Evolutionary conservation across 1,140 invertebrate species (phyloP).

Genomic region (Maniola jurtina): DNA sequence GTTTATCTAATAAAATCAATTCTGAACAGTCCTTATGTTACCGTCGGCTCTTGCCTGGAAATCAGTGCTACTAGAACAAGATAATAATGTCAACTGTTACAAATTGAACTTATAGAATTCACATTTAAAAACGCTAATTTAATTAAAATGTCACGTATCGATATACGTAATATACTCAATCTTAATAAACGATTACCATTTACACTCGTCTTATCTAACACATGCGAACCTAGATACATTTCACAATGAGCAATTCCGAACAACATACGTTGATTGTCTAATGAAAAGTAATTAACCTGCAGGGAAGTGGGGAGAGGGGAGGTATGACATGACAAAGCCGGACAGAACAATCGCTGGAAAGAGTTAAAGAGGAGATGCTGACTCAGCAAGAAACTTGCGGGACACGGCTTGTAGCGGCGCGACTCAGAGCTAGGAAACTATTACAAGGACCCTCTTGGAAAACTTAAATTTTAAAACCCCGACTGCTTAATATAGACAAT

Average conservation of each 20-base stretch:
- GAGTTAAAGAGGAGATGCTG: conserved; percentile 71
- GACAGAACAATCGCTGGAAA: conserved; percentile 70
- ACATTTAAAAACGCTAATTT: not conserved
- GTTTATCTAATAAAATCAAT: too few relatives aligned
- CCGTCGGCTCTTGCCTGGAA: too few relatives aligned
- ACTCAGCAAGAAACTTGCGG: conserved; percentile 63
- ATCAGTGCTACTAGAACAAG: too few relatives aligned
- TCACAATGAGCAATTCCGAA: conserved; percentile 28
- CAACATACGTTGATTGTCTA: conserved; percentile 60
- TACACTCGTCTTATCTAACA: conserved; percentile 1
- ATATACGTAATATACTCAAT: not conserved
- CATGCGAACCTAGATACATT: conserved; percentile 21
- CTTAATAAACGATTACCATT: conserved; percentile 2
- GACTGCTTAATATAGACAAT: too few relatives aligned
- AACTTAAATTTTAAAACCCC: not conserved
- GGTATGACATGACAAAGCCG: conserved; percentile 71
- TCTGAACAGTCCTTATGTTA: too few relatives aligned
- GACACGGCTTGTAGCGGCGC: conserved; percentile 50
- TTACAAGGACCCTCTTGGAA: not conserved
- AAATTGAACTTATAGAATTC: not conserved
- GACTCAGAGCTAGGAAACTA: conserved; percentile 28
- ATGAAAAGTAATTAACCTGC: conserved; percentile 77
- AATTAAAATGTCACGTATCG: not conserved
- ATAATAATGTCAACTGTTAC: too few relatives aligned
- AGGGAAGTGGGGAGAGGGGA: conserved; percentile 38